Percentiles rank a stretch among this genome's conserved stretches.
Conservation (phyloP, 2,797 vertebrate genomes). For the Sebastes wilsoni region DNA sequence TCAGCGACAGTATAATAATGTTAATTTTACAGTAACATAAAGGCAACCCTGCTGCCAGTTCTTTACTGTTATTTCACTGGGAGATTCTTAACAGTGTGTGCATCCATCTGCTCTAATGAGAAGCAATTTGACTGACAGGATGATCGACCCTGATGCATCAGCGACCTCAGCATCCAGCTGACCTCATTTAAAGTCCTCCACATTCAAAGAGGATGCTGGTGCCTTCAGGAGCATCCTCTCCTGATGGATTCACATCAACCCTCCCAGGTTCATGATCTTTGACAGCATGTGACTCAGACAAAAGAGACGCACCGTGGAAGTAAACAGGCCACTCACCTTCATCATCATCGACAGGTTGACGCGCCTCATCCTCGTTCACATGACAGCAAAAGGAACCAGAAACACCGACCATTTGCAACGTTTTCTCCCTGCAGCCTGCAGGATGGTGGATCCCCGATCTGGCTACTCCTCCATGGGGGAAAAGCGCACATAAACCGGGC, state of each 20-base stretch:
- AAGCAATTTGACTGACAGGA: background rate
- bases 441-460: slow-evolving; percentile 23
- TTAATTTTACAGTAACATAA: too few species aligned
- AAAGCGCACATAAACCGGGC: background rate
- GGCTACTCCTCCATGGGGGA: slow-evolving; percentile 23
- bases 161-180: slow-evolving; percentile 22
- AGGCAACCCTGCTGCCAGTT: too few species aligned
- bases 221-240: background rate
- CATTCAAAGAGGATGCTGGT: background rate
- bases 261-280: background rate
- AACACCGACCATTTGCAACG: slow-evolving; percentile 15
- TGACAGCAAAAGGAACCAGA: slow-evolving; percentile 1
- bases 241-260: background rate
- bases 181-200: slow-evolving; percentile 1
- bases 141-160: slow-evolving; percentile 33
- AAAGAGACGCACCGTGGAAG: slow-evolving; percentile 32
- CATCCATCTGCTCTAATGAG: background rate
- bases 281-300: slow-evolving; percentile 36
- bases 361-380: slow-evolving; percentile 46
- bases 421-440: slow-evolving; percentile 21
- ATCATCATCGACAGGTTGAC: slow-evolving; percentile 24
- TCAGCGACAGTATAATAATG: too few species aligned
- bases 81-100: background rate
- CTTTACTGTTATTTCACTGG: too few species aligned
- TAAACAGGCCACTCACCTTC: slow-evolving; percentile 53